Evolutionary conservation across 2,113 vertebrate species (phyloP).

Genomic region (Baryphthengus martii): DNA sequence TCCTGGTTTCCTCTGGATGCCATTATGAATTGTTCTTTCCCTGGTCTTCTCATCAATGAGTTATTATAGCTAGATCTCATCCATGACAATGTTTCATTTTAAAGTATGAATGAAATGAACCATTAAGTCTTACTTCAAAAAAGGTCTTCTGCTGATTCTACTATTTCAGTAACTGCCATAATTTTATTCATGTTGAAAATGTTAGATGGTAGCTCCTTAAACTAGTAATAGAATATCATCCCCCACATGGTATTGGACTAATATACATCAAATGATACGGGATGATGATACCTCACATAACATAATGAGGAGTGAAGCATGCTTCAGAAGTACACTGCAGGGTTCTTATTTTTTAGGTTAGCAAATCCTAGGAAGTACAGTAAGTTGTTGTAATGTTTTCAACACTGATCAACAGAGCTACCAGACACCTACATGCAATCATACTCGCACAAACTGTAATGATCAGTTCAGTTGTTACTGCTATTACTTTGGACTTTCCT

Average conservation of each 20-base stretch:
- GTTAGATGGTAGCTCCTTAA: neutral
- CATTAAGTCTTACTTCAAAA: neutral
- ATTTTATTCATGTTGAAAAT: conserved; percentile 13
- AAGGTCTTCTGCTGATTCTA: neutral
- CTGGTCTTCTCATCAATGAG: neutral
- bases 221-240: neutral
- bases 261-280: neutral
- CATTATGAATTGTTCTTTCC: neutral
- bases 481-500: neutral
- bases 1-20: neutral
- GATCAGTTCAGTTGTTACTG: neutral
- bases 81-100: neutral
- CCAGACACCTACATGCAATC: neutral
- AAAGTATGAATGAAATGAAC: neutral
- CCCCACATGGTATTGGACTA: neutral
- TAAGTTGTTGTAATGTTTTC: neutral
- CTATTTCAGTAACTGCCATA: neutral
- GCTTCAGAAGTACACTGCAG: neutral
- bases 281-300: conserved; percentile 4
- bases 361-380: neutral
- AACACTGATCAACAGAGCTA: neutral
- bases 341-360: neutral
- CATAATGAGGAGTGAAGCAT: neutral
- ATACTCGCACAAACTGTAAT: neutral
- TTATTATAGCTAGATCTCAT: neutral